Evolutionary conservation across 2,888 invertebrate species (phyloP), one percentile per base, ranked within the genome.

Genomic region (Mesoligia furuncula): DNA sequence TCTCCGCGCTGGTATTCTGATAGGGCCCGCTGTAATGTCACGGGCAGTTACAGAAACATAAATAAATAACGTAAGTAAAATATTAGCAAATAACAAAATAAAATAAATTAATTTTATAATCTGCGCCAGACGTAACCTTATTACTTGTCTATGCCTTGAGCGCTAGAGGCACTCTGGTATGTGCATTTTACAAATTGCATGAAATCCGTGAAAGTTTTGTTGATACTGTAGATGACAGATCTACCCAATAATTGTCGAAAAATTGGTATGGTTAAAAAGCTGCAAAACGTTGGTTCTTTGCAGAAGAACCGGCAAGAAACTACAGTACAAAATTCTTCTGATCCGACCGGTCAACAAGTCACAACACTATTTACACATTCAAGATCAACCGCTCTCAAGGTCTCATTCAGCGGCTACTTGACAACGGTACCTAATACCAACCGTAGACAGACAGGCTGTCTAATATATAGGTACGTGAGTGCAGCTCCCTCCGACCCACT

Each of bases 361-460:
- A 31, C 27, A 24, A 9, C 4, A 67, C 8, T 8, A 9, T n/a
- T 24, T 66, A n/a, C 20, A 27, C 27, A 17, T 20, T n/a, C 20
- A 31, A n/a, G 36, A 54, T 69, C 42, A 64, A 13, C 11, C 27
- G 51, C 59, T 17, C 54, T 64, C 51, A 61, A 81, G 66, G 73
- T 65, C 79, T 73, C 48, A 67, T 75, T 75, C 67, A 65, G 54
- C n/a, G 45, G 83, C 79, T 75, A 83, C 75, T 82, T 87, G 87
- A 87, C 87, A 79, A 61, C 84, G 88, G 88, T 85, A 57, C 15
- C 73, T 66, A 88, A 87, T 87, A 87, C 66, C 17, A 31, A 73
- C 80, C 81, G 7, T 84, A 73, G 71, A 75, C 79, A 69, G 81
- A 78, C 85, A 80, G 39, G 67, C 79, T 75, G 81, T 81, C 79